Evolutionary conservation across 2,113 vertebrate species (phyloP).

Genomic region (Macrotis lagotis): DNA sequence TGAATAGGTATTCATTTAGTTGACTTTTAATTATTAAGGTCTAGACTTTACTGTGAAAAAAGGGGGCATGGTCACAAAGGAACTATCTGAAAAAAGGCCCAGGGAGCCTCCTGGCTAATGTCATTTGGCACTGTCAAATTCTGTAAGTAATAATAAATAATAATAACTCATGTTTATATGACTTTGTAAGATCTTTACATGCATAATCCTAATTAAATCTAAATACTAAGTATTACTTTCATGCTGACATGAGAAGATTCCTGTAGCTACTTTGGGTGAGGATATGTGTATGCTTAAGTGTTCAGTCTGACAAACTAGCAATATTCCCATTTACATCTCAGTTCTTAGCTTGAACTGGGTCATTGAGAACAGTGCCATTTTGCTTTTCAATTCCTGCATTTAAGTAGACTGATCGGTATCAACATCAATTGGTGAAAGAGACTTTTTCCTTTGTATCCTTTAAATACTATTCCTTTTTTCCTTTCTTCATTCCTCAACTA

Average conservation of each 20-base stretch:
- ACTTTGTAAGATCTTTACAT: background rate
- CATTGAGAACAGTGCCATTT: conserved; percentile 63
- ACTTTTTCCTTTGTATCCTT: conserved; percentile 14
- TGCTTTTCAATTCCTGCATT: conserved; percentile 58
- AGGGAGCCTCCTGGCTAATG: conserved; percentile 16
- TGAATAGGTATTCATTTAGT: conserved; percentile 59
- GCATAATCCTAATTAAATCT: background rate
- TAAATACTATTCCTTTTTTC: background rate
- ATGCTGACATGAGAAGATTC: conserved; percentile 19
- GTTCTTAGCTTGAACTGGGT: conserved; percentile 42
- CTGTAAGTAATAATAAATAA: background rate
- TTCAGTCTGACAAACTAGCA: conserved; percentile 62
- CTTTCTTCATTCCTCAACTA: conserved; percentile 37
- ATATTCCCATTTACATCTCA: conserved; percentile 70
- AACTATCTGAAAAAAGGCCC: conserved; percentile 46
- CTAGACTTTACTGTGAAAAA: conserved; percentile 57
- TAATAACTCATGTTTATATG: background rate
- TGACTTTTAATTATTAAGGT: conserved; percentile 67
- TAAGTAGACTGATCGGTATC: conserved; percentile 55
- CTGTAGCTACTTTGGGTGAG: conserved; percentile 45
- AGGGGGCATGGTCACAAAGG: conserved; percentile 42
- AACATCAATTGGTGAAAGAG: conserved; percentile 45
- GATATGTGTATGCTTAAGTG: conserved; percentile 2
- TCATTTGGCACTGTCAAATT: conserved; percentile 34
- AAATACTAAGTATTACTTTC: conserved; percentile 51